Evolutionary conservation across 2,797 vertebrate species (phyloP).

Genomic region (Xenopus petersii): DNA sequence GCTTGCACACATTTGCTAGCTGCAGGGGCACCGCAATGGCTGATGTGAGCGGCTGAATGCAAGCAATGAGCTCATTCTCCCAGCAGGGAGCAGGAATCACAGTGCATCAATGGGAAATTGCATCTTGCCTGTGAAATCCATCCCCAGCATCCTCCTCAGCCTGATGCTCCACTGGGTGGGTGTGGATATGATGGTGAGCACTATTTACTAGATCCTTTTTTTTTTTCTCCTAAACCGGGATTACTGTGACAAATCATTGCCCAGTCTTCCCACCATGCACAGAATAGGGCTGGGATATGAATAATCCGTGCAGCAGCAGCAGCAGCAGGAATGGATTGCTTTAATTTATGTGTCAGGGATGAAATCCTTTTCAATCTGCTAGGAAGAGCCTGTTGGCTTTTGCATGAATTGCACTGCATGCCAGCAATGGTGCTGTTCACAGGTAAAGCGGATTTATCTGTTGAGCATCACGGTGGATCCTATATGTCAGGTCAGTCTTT

Average conservation of each 20-base stretch:
- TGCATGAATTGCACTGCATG: conserved; percentile 54
- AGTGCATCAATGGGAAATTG: conserved; percentile 51
- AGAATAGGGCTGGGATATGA: conserved; percentile 33
- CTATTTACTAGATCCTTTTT: conserved; percentile 18
- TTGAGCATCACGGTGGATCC: conserved; percentile 52
- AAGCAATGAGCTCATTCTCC: conserved; percentile 58
- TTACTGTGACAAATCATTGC: conserved; percentile 50
- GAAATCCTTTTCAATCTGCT: conserved; percentile 46
- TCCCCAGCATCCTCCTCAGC: conserved; percentile 53
- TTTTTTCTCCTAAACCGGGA: conserved; percentile 29
- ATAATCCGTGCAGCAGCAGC: conserved; percentile 1
- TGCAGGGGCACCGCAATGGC: conserved; percentile 65
- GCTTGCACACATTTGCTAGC: conserved; percentile 50
- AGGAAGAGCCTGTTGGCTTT: conserved; percentile 53
- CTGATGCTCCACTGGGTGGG: conserved; percentile 56
- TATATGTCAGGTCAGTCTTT: conserved; percentile 59
- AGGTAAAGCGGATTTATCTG: conserved; percentile 57
- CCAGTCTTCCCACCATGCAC: conserved; percentile 32
- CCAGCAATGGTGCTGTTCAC: conserved; percentile 52
- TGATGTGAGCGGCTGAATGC: conserved; percentile 54
- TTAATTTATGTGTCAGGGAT: conserved; percentile 2
- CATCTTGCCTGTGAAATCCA: conserved; percentile 50
- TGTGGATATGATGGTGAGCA: conserved; percentile 64
- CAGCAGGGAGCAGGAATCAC: conserved; percentile 51
- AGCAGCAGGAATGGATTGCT: conserved; percentile 37